These are phyloP conservation scores for Drosophila tropicalis DNA, from an alignment of 1,140 invertebrate species.

Conservation along the genomic window DNA sequence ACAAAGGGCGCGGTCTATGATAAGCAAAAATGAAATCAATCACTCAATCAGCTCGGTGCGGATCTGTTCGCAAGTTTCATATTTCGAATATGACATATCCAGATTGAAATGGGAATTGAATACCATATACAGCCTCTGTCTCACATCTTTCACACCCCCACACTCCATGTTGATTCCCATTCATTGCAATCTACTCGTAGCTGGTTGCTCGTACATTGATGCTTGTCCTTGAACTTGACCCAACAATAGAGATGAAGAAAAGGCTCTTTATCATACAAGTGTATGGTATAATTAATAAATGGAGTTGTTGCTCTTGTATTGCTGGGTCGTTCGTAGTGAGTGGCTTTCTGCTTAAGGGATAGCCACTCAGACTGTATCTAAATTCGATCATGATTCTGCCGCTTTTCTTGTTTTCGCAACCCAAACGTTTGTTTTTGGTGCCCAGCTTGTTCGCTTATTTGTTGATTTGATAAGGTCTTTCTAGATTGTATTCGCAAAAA, in stretches of 20 bases:
- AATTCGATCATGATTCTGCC: conserved; percentile 41
- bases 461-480: conserved; percentile 52
- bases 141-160: conserved; percentile 24
- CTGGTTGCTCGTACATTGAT: conserved; percentile 25
- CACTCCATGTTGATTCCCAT: conserved; percentile 45
- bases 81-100: conserved; percentile 32
- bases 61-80: conserved; percentile 22
- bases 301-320: conserved; percentile 26
- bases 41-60: conserved; percentile 32
- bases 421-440: conserved; percentile 57
- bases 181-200: conserved; percentile 56
- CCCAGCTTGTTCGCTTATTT: conserved; percentile 39
- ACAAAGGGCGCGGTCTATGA: conserved; percentile 67
- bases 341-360: background rate
- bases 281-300: conserved; percentile 71
- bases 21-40: conserved; percentile 63
- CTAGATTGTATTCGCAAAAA: conserved; percentile 11
- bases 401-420: conserved; percentile 46
- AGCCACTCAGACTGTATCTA: conserved; percentile 41
- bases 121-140: conserved; percentile 23
- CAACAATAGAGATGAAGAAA: conserved; percentile 57
- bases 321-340: conserved; percentile 23
- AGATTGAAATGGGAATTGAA: conserved; percentile 6
- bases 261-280: conserved; percentile 61
- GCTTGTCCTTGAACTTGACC: conserved; percentile 78